phyloP scores from a whole-genome alignment of 2,113 vertebrate genomes.

The Mugil cephalus region DNA sequence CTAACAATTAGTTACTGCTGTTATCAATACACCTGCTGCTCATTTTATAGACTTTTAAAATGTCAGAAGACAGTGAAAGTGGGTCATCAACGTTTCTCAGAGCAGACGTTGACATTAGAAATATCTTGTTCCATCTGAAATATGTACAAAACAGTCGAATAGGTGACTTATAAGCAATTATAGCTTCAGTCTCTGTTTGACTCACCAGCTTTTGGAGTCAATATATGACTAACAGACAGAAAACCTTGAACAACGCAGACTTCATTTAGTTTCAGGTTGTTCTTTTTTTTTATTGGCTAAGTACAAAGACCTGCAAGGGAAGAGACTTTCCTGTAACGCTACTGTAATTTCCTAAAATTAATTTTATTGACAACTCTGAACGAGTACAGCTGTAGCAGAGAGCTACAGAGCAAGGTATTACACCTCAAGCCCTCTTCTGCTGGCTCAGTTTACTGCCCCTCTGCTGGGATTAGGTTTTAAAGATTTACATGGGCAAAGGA shows the following conservation, averaged over 20 bases:
- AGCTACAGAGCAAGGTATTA: neutral
- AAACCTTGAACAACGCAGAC: neutral
- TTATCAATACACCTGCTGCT: too few relatives aligned
- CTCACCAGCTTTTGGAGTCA: neutral
- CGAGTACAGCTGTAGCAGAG: neutral
- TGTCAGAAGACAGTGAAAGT: too few relatives aligned
- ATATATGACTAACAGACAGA: neutral
- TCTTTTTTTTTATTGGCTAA: neutral
- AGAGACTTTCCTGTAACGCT: neutral
- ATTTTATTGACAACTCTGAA: neutral
- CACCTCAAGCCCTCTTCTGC: neutral
- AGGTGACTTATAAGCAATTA: too few relatives aligned
- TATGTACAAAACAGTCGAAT: too few relatives aligned
- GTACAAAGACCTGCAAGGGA: neutral
- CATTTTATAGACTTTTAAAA: too few relatives aligned
- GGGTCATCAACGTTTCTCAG: too few relatives aligned
- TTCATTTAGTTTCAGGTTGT: neutral
- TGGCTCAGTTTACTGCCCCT: slow-evolving; percentile 38
- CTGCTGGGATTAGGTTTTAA: slow-evolving; percentile 26
- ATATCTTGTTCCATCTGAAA: neutral
- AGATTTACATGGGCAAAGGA: slow-evolving; percentile 49
- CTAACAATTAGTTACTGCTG: too few relatives aligned
- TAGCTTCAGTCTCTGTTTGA: neutral
- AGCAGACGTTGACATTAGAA: too few relatives aligned
- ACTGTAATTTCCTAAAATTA: slow-evolving; percentile 1